phyloP scores from a whole-genome alignment of 2,888 invertebrate species.

The Pegoplata infirma region DNA sequence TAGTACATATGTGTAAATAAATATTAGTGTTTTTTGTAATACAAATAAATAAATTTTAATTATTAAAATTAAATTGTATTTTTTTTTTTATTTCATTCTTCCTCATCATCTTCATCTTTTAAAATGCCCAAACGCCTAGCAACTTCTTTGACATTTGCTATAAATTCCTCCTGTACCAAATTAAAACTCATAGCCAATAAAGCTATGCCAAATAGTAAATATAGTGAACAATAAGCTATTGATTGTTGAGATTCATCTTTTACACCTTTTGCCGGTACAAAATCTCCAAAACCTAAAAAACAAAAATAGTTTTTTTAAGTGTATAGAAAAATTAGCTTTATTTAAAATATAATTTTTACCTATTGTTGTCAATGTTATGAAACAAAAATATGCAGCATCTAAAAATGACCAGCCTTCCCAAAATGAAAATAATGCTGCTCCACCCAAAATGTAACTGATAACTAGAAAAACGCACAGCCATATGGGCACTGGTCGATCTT shows the following conservation, averaged over 20 bases:
- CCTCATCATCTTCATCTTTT: constrained; percentile 84
- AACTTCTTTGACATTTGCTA: constrained; percentile 90
- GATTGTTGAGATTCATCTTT: constrained; percentile 76
- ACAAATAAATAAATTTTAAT: background rate
- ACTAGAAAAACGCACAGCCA: constrained; percentile 93
- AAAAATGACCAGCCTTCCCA: constrained; percentile 93
- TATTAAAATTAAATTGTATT: background rate
- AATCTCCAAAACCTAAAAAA: constrained; percentile 87
- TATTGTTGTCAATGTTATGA: constrained; percentile 94
- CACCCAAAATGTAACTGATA: constrained; percentile 92
- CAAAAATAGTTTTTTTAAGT: constrained; percentile 7
- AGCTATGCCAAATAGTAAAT: constrained; percentile 95
- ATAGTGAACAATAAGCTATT: constrained; percentile 93
- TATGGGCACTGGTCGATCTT: constrained; percentile 87
- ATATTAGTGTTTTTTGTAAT: no score
- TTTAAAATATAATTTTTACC: constrained; percentile 75
- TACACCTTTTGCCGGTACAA: constrained; percentile 88
- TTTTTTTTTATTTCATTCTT: constrained; percentile 73
- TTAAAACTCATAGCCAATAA: constrained; percentile 98
- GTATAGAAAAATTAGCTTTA: background rate
- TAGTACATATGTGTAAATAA: no score
- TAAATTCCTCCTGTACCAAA: constrained; percentile 95
- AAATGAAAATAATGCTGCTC: constrained; percentile 89
- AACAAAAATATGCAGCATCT: constrained; percentile 95
- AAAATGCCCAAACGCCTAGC: constrained; percentile 93